A percentile compares a stretch with the other conserved stretches of the same genome.
phyloP scores from a whole-genome alignment of 2,113 vertebrate genomes.

The Micromys minutus region DNA sequence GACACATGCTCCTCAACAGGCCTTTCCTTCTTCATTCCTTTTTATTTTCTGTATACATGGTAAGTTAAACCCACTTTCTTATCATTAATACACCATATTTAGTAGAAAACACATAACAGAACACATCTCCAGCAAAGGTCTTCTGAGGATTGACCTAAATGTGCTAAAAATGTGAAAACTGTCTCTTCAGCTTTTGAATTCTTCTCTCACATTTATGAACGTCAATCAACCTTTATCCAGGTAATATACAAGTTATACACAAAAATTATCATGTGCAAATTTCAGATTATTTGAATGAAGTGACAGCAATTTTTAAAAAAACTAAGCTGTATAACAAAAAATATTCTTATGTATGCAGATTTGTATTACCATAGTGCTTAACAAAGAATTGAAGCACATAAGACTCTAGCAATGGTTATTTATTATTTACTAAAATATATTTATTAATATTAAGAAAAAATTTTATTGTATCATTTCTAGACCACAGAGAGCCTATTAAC shows the following conservation, averaged over 20 bases:
- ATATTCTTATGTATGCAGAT: conserved; percentile 30
- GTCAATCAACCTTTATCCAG: neutral
- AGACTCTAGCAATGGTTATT: neutral
- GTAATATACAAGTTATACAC: conserved; percentile 7
- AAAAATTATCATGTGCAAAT: neutral
- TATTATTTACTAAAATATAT: conserved; percentile 15
- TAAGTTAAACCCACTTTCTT: neutral
- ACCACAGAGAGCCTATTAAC: neutral
- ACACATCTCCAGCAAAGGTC: neutral
- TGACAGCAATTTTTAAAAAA: neutral
- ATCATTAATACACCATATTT: neutral
- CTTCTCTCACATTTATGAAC: neutral
- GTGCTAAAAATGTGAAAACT: neutral
- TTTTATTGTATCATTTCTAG: neutral
- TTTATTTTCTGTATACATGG: neutral
- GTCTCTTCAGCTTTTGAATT: neutral
- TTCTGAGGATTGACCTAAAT: neutral
- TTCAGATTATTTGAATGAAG: conserved; percentile 50
- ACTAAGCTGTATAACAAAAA: neutral
- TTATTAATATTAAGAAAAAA: conserved; percentile 13
- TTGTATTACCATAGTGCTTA: neutral
- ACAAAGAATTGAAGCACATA: conserved; percentile 19
- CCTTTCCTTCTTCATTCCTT: conserved; percentile 25
- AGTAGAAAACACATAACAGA: conserved; percentile 1
- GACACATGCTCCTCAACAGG: neutral